Base-by-base conservation (phyloP, 2,113 vertebrate genomes). In the Forbesichthys agassizii region DNA sequence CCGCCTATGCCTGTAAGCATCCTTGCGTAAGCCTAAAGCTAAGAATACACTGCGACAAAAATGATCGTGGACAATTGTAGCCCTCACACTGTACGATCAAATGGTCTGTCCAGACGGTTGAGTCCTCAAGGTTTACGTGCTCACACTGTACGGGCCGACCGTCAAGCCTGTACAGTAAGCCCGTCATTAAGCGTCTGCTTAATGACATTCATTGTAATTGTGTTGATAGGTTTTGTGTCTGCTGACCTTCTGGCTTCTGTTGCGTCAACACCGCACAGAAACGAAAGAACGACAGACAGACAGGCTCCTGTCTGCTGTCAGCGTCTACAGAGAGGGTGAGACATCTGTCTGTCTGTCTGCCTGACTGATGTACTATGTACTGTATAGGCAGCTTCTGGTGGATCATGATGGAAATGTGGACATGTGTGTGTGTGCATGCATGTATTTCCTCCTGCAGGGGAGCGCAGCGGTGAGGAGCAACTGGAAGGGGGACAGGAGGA, bases 161-260 rank as follows among this genome's bases (percentile, higher is more conserved):
- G 27, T 27, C 27, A 27, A 27, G 27, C 27, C 27, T 2, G 27
- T 27, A 27, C 27, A 27, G 27, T 27, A 27, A 20, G 20, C 20
- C 20, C 20, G 20, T 20, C 20, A 20, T 20, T 20, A 20, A 27
- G 27, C 27, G 27, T 27, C 27, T 27, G 27, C 27, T 27, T 27
- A 27, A 27, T 27, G 27, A 27, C 27, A 27, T 27, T 27, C 27
- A 3, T 27, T 11, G 5, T 20, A 48, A 18, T 53, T 51, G 16
- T 88, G 27, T 55, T 80, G 89, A 65, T 89, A 98, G 96, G 90
- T 97, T 67, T 79, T 98, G 87, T 98, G 95, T 80, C 94, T 94
- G 33, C 83, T 97, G 87, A 96, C 93, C 48, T 99, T 99, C 84
- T 99, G 97, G 96, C 91, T 98, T 61, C 91, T 99, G 78, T 88